These are phyloP conservation scores for Morone chrysops DNA, from an alignment of 2,113 vertebrate genomes.

Conservation along the genomic window DNA sequence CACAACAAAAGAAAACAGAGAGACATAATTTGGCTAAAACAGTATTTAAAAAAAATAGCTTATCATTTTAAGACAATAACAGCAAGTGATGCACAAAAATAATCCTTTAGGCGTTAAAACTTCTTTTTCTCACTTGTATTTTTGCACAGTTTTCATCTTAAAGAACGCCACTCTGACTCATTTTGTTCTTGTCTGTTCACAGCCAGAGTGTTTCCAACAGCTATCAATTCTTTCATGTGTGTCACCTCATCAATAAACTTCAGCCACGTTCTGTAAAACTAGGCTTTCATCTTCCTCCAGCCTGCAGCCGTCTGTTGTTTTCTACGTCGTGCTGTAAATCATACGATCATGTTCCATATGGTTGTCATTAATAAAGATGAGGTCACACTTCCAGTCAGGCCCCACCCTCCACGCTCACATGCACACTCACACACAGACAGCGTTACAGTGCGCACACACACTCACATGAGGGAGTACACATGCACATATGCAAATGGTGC, in stretches of 20 bases:
- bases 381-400: slow-evolving; percentile 72
- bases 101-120: not conserved
- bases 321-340: slow-evolving; percentile 59
- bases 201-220: not conserved
- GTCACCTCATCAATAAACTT: slow-evolving; percentile 55
- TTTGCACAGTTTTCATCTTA: not conserved
- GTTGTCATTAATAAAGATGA: slow-evolving; percentile 78
- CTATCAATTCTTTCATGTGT: slow-evolving; percentile 24
- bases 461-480: no score
- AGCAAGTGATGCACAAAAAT: not conserved
- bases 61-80: no score
- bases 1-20: not conserved
- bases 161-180: not conserved
- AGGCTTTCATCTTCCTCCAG: slow-evolving; percentile 58
- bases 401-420: slow-evolving; percentile 39
- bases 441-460: not conserved
- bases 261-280: slow-evolving; percentile 17
- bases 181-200: not conserved
- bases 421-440: not conserved
- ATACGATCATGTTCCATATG: slow-evolving; percentile 68
- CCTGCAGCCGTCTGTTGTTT: slow-evolving; percentile 49
- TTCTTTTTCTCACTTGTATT: not conserved
- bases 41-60: not conserved
- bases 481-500: not conserved
- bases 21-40: not conserved